Base-by-base conservation (phyloP, 2,888 invertebrate species). In the Ametastegia equiseti region DNA sequence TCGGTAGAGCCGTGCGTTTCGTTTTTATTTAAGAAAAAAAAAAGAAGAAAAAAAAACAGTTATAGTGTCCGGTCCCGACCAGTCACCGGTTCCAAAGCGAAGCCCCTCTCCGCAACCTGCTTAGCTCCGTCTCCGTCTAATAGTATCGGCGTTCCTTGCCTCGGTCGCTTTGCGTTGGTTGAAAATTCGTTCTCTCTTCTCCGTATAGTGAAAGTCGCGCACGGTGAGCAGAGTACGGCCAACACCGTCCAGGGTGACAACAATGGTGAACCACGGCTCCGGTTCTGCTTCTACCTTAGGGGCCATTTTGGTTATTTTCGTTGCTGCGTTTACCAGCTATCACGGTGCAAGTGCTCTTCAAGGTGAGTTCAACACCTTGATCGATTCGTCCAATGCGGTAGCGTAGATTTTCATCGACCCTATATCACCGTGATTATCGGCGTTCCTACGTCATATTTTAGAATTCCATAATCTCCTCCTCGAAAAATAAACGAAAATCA, bases 151-250 rank as follows among this genome's bases (percentile, higher is more conserved):
- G 54, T 50, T 54, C 36, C 2, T 54, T 54, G n/a, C n/a, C n/a
- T n/a, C n/a, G n/a, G n/a, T n/a, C n/a, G n/a, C n/a, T n/a, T n/a
- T n/a, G n/a, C 75, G 45, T 67, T 36, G 36, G 30, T 67, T 19
- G 54, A 15, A 54, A 33, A 75, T 75, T 75, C 36, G n/a, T 75
- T 54, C 54, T 75, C 75, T 54, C 50, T 54, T n/a, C 50, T 19
- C 23, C n/a, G 54, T 5, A 9, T 5, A 75, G 75, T 54, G 75
- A 75, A 75, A 75, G 75, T 75, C 75, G 11, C n/a, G 45, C 54
- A 36, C n/a, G n/a, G n/a, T n/a, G n/a, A n/a, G 75, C 71, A 75
- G 50, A 75, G 75, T 75, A 36, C 75, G 36, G 75, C 54, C 54
- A 75, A 75, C 54, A 54, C 50, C 36, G 54, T 54, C 54, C 36